Conservation (phyloP, 2,888 invertebrate species). For the Yponomeuta sedellus region DNA sequence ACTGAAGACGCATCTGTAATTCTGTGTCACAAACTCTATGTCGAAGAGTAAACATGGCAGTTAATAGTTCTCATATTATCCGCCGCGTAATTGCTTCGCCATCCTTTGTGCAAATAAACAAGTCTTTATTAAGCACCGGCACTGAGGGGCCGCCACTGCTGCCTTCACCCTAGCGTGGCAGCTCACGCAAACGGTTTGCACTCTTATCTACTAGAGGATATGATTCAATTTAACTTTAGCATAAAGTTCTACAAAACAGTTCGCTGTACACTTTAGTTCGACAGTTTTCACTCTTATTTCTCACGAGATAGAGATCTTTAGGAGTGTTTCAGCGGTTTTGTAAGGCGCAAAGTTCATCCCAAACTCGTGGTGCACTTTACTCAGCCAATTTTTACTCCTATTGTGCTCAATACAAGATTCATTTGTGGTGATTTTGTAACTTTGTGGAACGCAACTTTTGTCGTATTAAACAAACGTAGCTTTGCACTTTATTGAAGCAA, state of each 20-base stretch:
- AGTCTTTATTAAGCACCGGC: conserved; percentile 57
- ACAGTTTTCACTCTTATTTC: no score
- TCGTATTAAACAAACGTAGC: conserved; percentile 18
- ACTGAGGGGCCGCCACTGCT: conserved; percentile 40
- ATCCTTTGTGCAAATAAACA: conserved; percentile 59
- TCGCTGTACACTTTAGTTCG: no score
- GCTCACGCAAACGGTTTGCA: neutral
- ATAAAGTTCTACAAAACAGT: no score
- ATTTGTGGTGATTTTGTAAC: neutral
- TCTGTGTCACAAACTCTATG: conserved; percentile 1
- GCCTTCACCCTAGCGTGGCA: neutral
- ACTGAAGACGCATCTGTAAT: conserved; percentile 6
- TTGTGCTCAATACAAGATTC: neutral
- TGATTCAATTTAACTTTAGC: neutral
- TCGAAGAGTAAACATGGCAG: conserved; percentile 26
- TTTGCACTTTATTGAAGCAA: conserved; percentile 20
- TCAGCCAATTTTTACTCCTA: neutral
- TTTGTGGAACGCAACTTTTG: neutral
- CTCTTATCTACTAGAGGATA: neutral
- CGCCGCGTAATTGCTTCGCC: conserved; percentile 47
- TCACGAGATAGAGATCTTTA: no score
- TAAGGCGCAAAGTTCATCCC: neutral
- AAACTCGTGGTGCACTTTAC: neutral
- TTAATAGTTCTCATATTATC: conserved; percentile 59
- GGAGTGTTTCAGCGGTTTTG: neutral